phyloP scores from a whole-genome alignment of 2,888 invertebrate species.

The Heliothis peltigera region DNA sequence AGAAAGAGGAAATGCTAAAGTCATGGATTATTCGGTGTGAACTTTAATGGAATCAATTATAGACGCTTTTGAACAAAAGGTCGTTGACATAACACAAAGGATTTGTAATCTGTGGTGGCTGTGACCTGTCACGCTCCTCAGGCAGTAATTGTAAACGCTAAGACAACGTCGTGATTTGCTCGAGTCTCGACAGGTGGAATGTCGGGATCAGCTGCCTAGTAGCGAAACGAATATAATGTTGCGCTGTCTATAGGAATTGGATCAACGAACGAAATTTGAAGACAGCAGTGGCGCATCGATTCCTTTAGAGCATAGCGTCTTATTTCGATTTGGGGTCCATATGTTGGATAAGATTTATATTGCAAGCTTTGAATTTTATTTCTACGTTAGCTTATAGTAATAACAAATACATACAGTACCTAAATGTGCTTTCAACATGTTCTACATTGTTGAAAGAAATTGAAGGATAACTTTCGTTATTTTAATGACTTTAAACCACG shows the following conservation, averaged over 20 bases:
- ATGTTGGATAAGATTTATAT: slow-evolving; percentile 7
- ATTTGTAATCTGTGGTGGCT: slow-evolving; percentile 48
- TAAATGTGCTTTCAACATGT: slow-evolving; percentile 8
- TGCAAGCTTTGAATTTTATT: slow-evolving; percentile 13
- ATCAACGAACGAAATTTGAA: slow-evolving; percentile 32
- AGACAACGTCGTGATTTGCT: slow-evolving; percentile 47
- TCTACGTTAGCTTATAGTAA: slow-evolving; percentile 9
- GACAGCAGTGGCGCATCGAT: slow-evolving; percentile 29
- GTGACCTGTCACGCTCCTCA: slow-evolving; percentile 55
- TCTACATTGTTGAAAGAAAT: slow-evolving; percentile 11
- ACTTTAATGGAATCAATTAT: slow-evolving; percentile 44
- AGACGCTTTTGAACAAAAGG: slow-evolving; percentile 40
- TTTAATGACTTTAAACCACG: slow-evolving; percentile 3
- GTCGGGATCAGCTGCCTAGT: slow-evolving; percentile 51
- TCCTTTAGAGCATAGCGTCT: slow-evolving; percentile 12
- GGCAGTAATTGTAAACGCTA: slow-evolving; percentile 17
- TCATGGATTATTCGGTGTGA: slow-evolving; percentile 37
- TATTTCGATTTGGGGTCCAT: slow-evolving; percentile 22
- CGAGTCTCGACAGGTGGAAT: slow-evolving; percentile 57
- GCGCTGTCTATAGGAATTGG: slow-evolving; percentile 40
- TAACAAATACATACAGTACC: background rate
- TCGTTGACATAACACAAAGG: slow-evolving; percentile 56
- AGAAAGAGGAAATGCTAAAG: slow-evolving; percentile 19
- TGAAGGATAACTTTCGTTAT: slow-evolving; percentile 13
- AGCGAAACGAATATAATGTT: slow-evolving; percentile 53